Evolutionary conservation across 2,888 invertebrate species (phyloP).

Genomic region (Catocala nupta): DNA sequence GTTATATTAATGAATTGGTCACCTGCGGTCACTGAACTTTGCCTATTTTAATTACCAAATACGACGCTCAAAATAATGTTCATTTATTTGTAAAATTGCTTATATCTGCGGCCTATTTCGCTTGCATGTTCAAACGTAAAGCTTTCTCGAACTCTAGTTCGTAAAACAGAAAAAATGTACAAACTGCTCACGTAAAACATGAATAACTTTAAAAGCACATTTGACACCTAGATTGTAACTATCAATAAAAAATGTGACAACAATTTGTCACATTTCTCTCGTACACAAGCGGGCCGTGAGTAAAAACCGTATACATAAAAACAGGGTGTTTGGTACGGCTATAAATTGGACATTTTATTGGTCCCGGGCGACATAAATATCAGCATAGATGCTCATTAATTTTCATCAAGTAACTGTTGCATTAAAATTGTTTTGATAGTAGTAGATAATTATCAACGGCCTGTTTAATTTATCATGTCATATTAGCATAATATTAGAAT

Average conservation of each 20-base stretch:
- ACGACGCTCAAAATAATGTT: constrained; percentile 52
- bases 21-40: constrained; percentile 78
- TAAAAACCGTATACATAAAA: constrained; percentile 20
- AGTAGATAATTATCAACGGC: constrained; percentile 37
- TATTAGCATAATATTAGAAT: constrained; percentile 27
- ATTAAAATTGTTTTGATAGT: constrained; percentile 51
- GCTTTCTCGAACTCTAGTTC: constrained; percentile 7
- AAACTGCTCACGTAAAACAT: background rate
- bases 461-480: constrained; percentile 38
- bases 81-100: constrained; percentile 41
- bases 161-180: background rate
- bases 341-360: constrained; percentile 59
- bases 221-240: constrained; percentile 2
- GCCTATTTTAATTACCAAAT: constrained; percentile 74
- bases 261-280: constrained; percentile 32
- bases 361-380: constrained; percentile 46
- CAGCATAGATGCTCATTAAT: constrained; percentile 49
- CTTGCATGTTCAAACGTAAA: constrained; percentile 17
- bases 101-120: background rate
- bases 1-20: constrained; percentile 87
- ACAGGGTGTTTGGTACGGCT: constrained; percentile 19
- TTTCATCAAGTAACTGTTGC: constrained; percentile 54
- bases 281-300: background rate
- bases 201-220: background rate
- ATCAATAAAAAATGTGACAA: constrained; percentile 26